Evolutionary conservation across 2,113 vertebrate genomes (phyloP), one percentile per base, ranked within the genome.

Genomic region (Grallaria varia): DNA sequence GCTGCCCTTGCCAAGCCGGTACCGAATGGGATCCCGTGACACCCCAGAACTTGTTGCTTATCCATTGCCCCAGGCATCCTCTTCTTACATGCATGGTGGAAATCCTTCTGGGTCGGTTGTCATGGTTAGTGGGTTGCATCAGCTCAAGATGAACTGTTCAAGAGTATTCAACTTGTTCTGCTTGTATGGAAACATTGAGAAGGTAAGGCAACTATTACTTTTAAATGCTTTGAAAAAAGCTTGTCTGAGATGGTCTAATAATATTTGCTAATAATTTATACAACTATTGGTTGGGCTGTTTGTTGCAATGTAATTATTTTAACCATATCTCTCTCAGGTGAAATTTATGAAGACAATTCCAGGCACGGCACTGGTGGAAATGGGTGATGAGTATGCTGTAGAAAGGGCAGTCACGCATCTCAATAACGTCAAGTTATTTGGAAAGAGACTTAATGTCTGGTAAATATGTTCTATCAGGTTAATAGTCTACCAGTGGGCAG

Each of bases 301-400:
- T 56, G 35, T 90, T 90, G 68, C 49, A 73, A 27, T 69, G 22
- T 35, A 2, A 10, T 33, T 85, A 86, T 68, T 81, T 66, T 52
- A 8, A 31, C 23, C 4, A 64, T 63, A 6, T 56, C 24, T 87
- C 0, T 88, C 71, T 22, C 93, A 99, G 99, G 99, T 99, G 55
- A 99, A 99, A 96, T 99, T 99, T 91, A 99, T 99, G 99, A 99
- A 99, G 98, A 99, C 99, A 35, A 99, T 99, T 93, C 99, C 99
- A 6, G 99, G 99, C 37, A 99, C 99, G 1, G 99, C 99, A 15
- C 92, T 99, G 93, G 99, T 99, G 47, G 99, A 99, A 98, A 99
- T 99, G 99, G 99, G 99, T 24, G 99, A 99, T 86, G 99, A 99
- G 80, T 99, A 99, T 19, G 99, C 99, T 47, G 99, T 99, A 62